phyloP scores from a whole-genome alignment of 2,888 invertebrate species.

The Nebria brevicollis region DNA sequence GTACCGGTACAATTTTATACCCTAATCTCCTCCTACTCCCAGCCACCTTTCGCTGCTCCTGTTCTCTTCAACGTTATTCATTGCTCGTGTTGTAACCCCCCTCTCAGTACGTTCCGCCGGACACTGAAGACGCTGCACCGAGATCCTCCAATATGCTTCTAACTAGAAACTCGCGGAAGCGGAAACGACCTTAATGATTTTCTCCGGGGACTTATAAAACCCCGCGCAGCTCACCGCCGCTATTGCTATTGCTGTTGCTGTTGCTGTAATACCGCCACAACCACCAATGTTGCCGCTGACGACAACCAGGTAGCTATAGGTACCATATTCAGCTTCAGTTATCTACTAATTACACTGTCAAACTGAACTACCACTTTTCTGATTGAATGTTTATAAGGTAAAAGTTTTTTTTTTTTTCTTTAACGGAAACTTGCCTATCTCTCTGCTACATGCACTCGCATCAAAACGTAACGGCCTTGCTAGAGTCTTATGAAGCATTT shows the following conservation, averaged over 20 bases:
- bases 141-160: constrained; percentile 54
- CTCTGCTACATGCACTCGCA: too few species aligned
- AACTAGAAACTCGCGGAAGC: constrained; percentile 56
- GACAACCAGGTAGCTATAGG: neutral
- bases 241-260: neutral
- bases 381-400: neutral
- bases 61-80: neutral
- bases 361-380: neutral
- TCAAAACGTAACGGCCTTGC: too few species aligned
- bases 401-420: too few species aligned
- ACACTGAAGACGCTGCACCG: constrained; percentile 51
- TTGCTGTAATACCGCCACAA: neutral
- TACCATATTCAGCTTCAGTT: neutral
- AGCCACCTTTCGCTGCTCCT: constrained; percentile 1
- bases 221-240: constrained; percentile 26
- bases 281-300: neutral
- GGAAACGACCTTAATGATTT: constrained; percentile 56
- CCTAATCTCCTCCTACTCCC: neutral
- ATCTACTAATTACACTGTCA: neutral
- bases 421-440: too few species aligned
- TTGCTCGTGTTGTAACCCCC: constrained; percentile 9
- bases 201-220: constrained; percentile 53
- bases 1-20: constrained; percentile 17
- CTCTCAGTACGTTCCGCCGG: constrained; percentile 31
- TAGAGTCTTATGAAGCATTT: too few species aligned